Evolutionary conservation across 2,888 invertebrate genomes (phyloP), one percentile per base, ranked within the genome.

Genomic region (Blomia tropicalis): DNA sequence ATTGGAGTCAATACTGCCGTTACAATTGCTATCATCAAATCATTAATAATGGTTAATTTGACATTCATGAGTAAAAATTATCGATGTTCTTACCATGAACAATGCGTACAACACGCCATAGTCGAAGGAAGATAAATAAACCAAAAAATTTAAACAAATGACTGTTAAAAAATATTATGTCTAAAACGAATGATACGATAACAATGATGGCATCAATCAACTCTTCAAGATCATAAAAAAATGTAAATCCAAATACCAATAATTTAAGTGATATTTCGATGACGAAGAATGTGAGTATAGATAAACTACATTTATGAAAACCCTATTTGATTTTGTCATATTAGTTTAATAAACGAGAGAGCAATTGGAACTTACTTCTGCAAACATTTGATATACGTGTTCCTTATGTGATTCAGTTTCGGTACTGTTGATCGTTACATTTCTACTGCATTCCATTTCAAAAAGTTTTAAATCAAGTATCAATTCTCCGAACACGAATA

Each of bases 61-160:
- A n/a, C 41, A 41, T 41, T 17, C 41, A 41, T 41, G 14, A n/a
- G 41, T n/a, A 41, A 41, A 14, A 41, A n/a, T 14, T 41, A 17
- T 41, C 41, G n/a, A 47, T 47, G 22, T 5, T 7, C 56, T 56
- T 30, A 56, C 56, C 56, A 56, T 56, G 29, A 56, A 56, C 29
- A 22, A 56, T 56, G 11, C 56, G 31, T 14, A 56, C 3, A 3
- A 56, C 2, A 30, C 29, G 17, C 56, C 56, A 56, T 2, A 56
- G 2, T 3, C 56, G 56, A 3, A 56, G 2, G 2, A 56, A 56
- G 2, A 3, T 56, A 3, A 56, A 14, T 2, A 23, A 27, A 3
- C 29, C 56, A n/a, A 29, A 29, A 31, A 27, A 56, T 3, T 56
- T 23, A 22, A 56, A 30, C 25, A 27, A 31, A n/a, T 31, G 11